Base-by-base conservation (phyloP, 2,888 invertebrate genomes). In the Heliothis peltigera region DNA sequence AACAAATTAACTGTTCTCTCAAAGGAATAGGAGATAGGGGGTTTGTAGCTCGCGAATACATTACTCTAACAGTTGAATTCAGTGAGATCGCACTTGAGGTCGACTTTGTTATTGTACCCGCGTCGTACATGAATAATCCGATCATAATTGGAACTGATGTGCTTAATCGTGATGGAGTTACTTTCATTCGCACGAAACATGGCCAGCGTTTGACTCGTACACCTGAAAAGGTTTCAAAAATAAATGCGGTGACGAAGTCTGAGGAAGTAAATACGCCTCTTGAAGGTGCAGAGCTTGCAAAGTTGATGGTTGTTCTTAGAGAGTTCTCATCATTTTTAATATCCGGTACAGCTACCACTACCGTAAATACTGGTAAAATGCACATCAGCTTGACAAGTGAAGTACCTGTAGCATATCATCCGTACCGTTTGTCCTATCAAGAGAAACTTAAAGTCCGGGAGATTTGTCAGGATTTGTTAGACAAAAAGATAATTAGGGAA, bases 111-210 rank as follows among this genome's bases (percentile, higher is more conserved):
- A 35, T 64, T 0, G 58, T 59, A 3, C 58, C 58, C 4, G 6
- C 44, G 1, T 7, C 19, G 3, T 28, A 21, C 22, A 67, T 67
- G 62, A 42, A 25, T n/a, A 25, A 54, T 0, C 43, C 62, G 0
- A 48, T 68, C n/a, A 64, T 68, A 12, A 43, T 64, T 0, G 68
- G 68, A 1, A 69, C 64, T 0, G 57, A 69, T 17, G 47, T 69
- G 0, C 12, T 69, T 0, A 68, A 68, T 39, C 28, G 59, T 1
- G 64, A 64, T 0, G 68, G 46, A 0, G 35, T 58, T 0, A 49
- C 48, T 1, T 55, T 32, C 15, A 19, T 61, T 8, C n/a, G 48
- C 4, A 71, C 69, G 0, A 60, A 63, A 63, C 4, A 57, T 0
- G 12, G 19, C 4, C 63, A 63, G 12, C 56, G 25, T 6, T 43